Conservation (phyloP, 2,888 invertebrate genomes). For the Ecliptopera silaceata region DNA sequence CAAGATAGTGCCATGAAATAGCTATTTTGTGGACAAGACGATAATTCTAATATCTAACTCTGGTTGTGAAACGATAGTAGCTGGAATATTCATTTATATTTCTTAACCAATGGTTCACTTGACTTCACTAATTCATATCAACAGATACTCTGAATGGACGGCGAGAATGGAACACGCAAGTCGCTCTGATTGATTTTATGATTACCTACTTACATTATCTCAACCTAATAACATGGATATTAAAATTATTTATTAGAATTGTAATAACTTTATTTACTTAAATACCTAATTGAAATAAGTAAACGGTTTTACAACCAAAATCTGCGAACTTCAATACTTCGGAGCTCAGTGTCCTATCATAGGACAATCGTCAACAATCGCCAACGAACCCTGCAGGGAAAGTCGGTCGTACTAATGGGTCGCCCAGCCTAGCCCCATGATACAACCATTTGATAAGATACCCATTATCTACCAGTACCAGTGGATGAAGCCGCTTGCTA, state of each 20-base stretch:
- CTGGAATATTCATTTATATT: no score
- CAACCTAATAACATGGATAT: no score
- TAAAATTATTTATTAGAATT: no score
- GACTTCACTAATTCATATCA: no score
- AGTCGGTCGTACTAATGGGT: constrained; percentile 75
- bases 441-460: constrained; percentile 65
- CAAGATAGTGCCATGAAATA: constrained; percentile 15
- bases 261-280: no score
- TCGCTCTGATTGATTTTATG: no score
- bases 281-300: no score
- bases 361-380: constrained; percentile 64
- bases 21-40: not conserved
- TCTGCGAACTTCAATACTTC: constrained; percentile 9
- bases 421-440: constrained; percentile 52
- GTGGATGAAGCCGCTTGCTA: constrained; percentile 36
- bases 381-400: constrained; percentile 60
- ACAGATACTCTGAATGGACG: no score
- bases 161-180: no score
- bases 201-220: no score
- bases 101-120: no score
- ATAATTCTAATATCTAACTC: not conserved
- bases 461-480: constrained; percentile 48
- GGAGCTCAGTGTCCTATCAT: constrained; percentile 39
- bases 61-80: no score
- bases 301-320: not conserved